Evolutionary conservation across 92 coral and sea anemone species (phyloP), one percentile per base, ranked within the genome.

Genomic region (Virgularia gustaviana): DNA sequence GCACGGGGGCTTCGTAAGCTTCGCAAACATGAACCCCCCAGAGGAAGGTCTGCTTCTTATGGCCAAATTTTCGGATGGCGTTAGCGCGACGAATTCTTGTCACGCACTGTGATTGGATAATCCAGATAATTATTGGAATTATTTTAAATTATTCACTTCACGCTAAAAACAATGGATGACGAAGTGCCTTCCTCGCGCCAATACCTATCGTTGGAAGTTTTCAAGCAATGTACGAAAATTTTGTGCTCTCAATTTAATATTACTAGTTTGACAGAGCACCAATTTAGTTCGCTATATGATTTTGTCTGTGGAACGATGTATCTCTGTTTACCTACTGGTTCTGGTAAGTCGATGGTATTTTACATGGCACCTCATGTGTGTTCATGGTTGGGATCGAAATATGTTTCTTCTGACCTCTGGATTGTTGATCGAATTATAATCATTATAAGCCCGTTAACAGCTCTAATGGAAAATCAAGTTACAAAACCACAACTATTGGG

Each of bases 291-390:
- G 45, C 45, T 39, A 8, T 39, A 39, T 39, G 53, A 63, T 71
- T 53, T 71, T 55, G 27, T 55, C 12, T 7, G 36, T 53, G 70
- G 77, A 33, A 61, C n/a, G n/a, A n/a, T n/a, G n/a, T n/a, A n/a
- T n/a, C n/a, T n/a, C 12, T 55, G 57, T 27, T 58, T 73, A 73
- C 57, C 59, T 16, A 73, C 67, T 1, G 72, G 72, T 9, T 73
- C 39, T 35, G 79, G 79, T 1, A 73, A 39, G 15, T 39, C 45
- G 45, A 39, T 39, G 45, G 45, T 39, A 15, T 39, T 39, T 15
- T 39, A n/a, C n/a, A 72, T 72, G 78, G 78, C 78, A 36, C 79
- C 79, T 3, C 27, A 36, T 6, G 72, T 73, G 71, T 24, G 39
- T 36, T 29, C 1, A 65, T 53, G 36, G 20, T 28, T 30, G 56